Percentiles rank a stretch among this genome's conserved stretches.
These are phyloP conservation scores for Seriola dumerili DNA, from an alignment of 2,113 vertebrate species.

Conservation along the genomic window DNA sequence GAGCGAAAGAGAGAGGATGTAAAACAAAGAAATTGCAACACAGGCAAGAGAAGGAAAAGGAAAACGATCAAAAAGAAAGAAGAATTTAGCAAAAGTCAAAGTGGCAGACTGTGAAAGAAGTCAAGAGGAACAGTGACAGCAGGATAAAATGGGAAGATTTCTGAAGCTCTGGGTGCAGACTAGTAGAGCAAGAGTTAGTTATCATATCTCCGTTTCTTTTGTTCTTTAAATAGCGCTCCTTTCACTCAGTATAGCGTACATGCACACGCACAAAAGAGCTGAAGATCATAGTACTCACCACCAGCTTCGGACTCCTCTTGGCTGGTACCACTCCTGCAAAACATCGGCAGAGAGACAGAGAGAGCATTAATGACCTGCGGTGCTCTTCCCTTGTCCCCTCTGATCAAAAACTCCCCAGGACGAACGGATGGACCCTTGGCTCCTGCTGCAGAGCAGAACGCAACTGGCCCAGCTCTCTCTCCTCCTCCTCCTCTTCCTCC, in stretches of 20 bases:
- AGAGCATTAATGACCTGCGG: slow-evolving; percentile 89
- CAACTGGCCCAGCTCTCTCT: slow-evolving; percentile 45
- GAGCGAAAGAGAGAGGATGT: slow-evolving; percentile 6
- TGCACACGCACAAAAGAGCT: slow-evolving; percentile 39
- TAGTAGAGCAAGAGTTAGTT: slow-evolving; percentile 44
- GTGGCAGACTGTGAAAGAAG: slow-evolving; percentile 30
- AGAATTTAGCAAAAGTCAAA: slow-evolving; percentile 6
- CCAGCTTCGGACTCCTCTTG: slow-evolving; percentile 99
- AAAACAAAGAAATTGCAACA: slow-evolving; percentile 27
- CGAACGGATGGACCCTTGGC: slow-evolving; percentile 30
- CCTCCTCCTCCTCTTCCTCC: slow-evolving; percentile 31
- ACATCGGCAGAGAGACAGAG: slow-evolving; percentile 89
- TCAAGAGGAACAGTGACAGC: slow-evolving; percentile 6
- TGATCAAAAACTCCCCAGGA: slow-evolving; percentile 66
- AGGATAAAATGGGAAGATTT: slow-evolving; percentile 29
- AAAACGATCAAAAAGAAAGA: neutral
- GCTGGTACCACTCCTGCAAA: slow-evolving; percentile 96
- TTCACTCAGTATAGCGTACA: slow-evolving; percentile 39
- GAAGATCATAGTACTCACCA: slow-evolving; percentile 90
- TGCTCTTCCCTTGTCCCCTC: slow-evolving; percentile 82
- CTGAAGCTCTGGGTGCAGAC: slow-evolving; percentile 41
- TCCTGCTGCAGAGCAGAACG: slow-evolving; percentile 61
- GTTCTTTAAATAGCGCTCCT: slow-evolving; percentile 72
- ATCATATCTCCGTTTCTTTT: slow-evolving; percentile 51
- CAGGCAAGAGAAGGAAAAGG: neutral